These are phyloP conservation scores for Hycleus cichorii DNA, from an alignment of 1,140 invertebrate species.

Conservation along the genomic window DNA sequence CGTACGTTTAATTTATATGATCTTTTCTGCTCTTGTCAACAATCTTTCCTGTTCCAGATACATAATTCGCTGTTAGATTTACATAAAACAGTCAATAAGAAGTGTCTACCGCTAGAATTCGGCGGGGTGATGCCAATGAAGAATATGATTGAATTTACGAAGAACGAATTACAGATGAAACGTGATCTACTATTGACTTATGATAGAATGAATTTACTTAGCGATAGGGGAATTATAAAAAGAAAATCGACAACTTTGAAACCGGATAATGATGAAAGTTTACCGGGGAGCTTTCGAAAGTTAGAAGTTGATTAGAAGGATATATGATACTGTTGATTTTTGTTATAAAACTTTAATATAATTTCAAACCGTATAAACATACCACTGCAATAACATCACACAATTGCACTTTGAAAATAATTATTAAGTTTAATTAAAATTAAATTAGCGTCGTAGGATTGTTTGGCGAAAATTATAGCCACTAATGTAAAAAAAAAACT, in stretches of 20 bases:
- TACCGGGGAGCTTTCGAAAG: slow-evolving; percentile 67
- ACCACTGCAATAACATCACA: no score
- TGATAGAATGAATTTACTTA: slow-evolving; percentile 51
- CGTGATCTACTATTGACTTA: slow-evolving; percentile 49
- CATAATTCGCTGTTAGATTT: slow-evolving; percentile 58
- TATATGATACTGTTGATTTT: no score
- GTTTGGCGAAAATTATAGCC: no score
- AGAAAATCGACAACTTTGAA: slow-evolving; percentile 40
- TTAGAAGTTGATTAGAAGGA: slow-evolving; percentile 61
- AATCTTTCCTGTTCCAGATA: slow-evolving; percentile 43
- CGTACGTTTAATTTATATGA: slow-evolving; percentile 40
- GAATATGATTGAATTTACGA: slow-evolving; percentile 69
- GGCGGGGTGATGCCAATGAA: slow-evolving; percentile 64
- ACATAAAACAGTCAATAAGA: slow-evolving; percentile 52
- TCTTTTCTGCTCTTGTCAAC: neutral
- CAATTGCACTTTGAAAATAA: no score
- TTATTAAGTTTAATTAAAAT: no score
- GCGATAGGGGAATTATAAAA: slow-evolving; percentile 57
- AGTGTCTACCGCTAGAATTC: slow-evolving; percentile 67
- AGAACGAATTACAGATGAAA: slow-evolving; percentile 51
- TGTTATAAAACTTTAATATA: no score
- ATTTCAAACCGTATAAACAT: neutral
- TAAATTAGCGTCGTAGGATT: no score
- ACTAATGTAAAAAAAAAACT: no score
- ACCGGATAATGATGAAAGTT: slow-evolving; percentile 49